Percentiles rank a stretch among this genome's conserved stretches.
phyloP scores from a whole-genome alignment of 2,113 vertebrate species.

The Xyrauchen texanus region DNA sequence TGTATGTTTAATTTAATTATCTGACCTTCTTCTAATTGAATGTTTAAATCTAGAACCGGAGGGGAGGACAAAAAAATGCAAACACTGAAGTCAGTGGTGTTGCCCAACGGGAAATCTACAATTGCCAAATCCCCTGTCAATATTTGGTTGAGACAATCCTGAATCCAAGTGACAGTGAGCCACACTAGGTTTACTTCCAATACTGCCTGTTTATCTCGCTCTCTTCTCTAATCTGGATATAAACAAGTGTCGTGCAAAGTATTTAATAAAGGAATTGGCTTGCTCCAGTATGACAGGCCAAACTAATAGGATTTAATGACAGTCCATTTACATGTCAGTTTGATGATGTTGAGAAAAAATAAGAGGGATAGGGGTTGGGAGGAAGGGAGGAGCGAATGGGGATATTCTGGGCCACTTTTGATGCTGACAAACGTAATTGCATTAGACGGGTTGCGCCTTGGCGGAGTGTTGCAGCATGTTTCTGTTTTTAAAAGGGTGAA shows the following conservation, averaged over 20 bases:
- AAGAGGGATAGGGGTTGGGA: constrained; percentile 26
- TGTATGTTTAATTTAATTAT: not conserved
- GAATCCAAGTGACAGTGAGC: constrained; percentile 13
- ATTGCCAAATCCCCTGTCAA: constrained; percentile 10
- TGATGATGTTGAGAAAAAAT: constrained; percentile 48
- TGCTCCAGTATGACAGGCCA: constrained; percentile 46
- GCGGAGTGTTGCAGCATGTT: constrained; percentile 37
- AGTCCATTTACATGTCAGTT: constrained; percentile 60
- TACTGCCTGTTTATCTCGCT: constrained; percentile 41
- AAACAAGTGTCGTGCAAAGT: constrained; percentile 41
- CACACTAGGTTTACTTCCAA: constrained; percentile 37
- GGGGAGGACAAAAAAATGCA: not conserved
- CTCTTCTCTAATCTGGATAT: constrained; percentile 52
- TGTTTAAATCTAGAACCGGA: constrained; percentile 4
- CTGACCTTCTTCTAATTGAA: constrained; percentile 16
- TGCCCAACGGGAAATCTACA: constrained; percentile 12
- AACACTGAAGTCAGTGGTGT: not conserved
- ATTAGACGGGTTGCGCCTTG: constrained; percentile 42
- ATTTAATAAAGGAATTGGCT: constrained; percentile 40
- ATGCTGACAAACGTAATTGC: constrained; percentile 46
- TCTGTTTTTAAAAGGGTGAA: constrained; percentile 49
- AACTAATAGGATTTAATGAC: constrained; percentile 60
- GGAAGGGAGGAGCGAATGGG: constrained; percentile 32
- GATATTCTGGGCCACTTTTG: constrained; percentile 52
- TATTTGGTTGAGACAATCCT: not conserved